Evolutionary conservation across 2,113 vertebrate genomes (phyloP), one percentile per base, ranked within the genome.

Genomic region (Melanocharis versteri): DNA sequence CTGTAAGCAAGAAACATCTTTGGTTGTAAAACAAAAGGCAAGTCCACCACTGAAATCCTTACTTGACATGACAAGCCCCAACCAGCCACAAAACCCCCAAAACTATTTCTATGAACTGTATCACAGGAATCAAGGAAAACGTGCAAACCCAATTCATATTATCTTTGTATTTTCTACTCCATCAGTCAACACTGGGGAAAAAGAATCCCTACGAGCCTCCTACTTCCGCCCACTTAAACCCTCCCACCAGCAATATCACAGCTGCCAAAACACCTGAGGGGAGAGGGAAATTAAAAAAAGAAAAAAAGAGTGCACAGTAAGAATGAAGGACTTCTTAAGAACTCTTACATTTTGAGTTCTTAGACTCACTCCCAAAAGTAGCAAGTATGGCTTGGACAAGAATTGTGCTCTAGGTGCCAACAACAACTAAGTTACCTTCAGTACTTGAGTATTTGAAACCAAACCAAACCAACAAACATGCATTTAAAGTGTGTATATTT

Each of bases 151-250:
- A 50, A 19, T 42, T 47, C 13, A 24, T 11, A 50, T 3, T 45
- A 18, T 19, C 13, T 39, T 68, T 72, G 26, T n/a, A 73, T 42
- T 78, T 33, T 77, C 64, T 84, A 68, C 26, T 76, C n/a, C 35
- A 58, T 35, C 44, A 76, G 27, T 16, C 10, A 39, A 39, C 0
- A 1, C 17, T 44, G 15, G 9, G 15, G 15, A 14, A 39, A 58
- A 51, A 85, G 39, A 30, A 30, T 8, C 40, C 30, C 50, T 8
- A 69, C 64, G 10, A 75, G 18, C 19, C 20, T 91, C 42, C 19
- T 72, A 56, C 5, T 70, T 39, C 26, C 0, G 0, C 20, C 47
- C 3, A n/a, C 50, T 60, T 51, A 75, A 69, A 56, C 30, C 7
- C 10, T 57, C 28, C 26, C 58, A 84, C 28, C 47, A 76, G 37